A percentile compares a stretch with the other conserved stretches of the same genome.
These are phyloP conservation scores for Andrena fulva DNA, from an alignment of 2,888 invertebrate genomes.

Conservation along the genomic window DNA sequence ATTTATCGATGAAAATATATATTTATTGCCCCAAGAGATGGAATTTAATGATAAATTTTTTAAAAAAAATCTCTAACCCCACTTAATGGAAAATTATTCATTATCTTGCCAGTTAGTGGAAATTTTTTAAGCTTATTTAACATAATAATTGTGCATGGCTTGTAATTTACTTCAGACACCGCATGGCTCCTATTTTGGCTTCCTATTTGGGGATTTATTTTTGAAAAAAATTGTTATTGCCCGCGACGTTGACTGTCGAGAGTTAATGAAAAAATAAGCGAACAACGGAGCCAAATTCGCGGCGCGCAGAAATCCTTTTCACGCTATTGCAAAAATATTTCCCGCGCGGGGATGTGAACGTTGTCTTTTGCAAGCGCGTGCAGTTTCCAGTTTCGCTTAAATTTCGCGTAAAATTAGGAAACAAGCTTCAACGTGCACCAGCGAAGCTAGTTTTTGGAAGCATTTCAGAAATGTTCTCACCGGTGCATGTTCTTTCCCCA, in stretches of 20 bases:
- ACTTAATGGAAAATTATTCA: background rate
- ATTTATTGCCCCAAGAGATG: too few relatives aligned
- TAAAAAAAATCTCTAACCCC: too few relatives aligned
- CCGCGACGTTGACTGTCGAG: background rate
- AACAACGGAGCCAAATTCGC: slow-evolving; percentile 8
- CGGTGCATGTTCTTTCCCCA: background rate
- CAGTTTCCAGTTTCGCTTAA: background rate
- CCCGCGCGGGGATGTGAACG: too few relatives aligned
- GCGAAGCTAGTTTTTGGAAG: background rate
- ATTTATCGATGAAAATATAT: too few relatives aligned
- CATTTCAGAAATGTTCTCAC: background rate
- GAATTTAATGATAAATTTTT: too few relatives aligned
- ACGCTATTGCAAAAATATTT: background rate
- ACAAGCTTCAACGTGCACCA: background rate
- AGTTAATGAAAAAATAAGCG: slow-evolving; percentile 22
- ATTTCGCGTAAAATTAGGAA: background rate
- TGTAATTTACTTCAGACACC: background rate
- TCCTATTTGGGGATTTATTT: background rate
- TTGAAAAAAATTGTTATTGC: background rate
- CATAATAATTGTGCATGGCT: background rate
- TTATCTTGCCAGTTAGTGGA: background rate
- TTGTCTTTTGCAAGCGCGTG: background rate
- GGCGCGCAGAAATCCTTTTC: background rate
- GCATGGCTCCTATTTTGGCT: background rate
- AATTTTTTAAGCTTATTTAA: background rate